Evolutionary conservation across 1,140 invertebrate species (phyloP), one percentile per base, ranked within the genome.

Genomic region (Drosophila busckii): DNA sequence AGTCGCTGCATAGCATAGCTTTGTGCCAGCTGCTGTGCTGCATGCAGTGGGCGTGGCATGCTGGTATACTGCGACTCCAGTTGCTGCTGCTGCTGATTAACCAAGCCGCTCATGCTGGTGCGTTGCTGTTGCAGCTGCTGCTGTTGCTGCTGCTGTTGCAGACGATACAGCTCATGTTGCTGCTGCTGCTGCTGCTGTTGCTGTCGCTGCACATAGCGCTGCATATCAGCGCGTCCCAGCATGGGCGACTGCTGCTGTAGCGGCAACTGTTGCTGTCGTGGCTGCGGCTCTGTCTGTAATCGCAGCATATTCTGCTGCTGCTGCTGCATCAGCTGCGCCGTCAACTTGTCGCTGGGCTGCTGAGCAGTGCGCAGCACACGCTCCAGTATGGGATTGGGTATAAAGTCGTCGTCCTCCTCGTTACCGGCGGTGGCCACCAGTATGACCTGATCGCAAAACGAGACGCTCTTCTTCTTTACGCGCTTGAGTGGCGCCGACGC

Each of bases 391-490:
- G 95, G 95, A 89, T 97, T 97, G 0, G 95, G 95, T 80, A 96
- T 95, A 67, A 95, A 96, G 67, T 93, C 94, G 44, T 96, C 94
- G 44, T 95, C 94, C 86, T 96, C 95, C 64, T 95, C 93, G 66
- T 97, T 95, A 73, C 96, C 95, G 0, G 96, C 95, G 9, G 95
- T 96, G 2, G 95, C 95, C 8, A 97, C 96, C 19, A 97, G 88
- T 48, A 96, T 95, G 0, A 97, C 95, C 88, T 97, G 94, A 85
- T 97, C 95, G 70, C 95, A 97, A 87, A 97, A 97, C 0, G 95
- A 96, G 1, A 97, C 96, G 66, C 94, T 96, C 86, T 97, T 97
- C 89, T 97, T 97, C 82, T 95, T 95, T 4, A 91, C 90, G 44
- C 92, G 90, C 61, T 90, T 89, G 4, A 60, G 62, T 6, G 52